Base-by-base conservation (phyloP, 1,140 invertebrate species). In the Calephelis nemesis region DNA sequence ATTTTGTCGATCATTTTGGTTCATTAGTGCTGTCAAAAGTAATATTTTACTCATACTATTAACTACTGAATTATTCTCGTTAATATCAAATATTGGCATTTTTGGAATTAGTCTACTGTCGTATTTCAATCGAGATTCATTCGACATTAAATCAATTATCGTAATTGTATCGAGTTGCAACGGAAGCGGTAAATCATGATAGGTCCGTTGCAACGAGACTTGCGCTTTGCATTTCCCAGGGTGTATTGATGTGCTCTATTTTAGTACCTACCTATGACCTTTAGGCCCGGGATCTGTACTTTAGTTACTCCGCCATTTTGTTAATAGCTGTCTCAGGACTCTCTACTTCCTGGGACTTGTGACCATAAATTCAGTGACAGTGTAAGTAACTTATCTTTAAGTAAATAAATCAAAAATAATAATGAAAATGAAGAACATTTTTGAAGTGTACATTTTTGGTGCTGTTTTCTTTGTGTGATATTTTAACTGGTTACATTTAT, bases 211-310 rank as follows among this genome's bases (percentile, higher is more conserved):
- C 47, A 64, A 42, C 68, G 65, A 62, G 66, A 69, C 74, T 65
- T 73, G 74, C 74, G 71, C 71, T 10, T 47, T 75, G 74, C 64
- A 75, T 62, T 65, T 60, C 52, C 10, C 40, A 12, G 63, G 68
- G 52, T 15, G 40, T 72, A 75, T 75, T 67, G 70, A 75, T 70
- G 65, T 68, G 62, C 52, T 58, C 40, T 40, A 40, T 64, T 64
- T 64, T 30, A 49, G 7, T 19, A 19, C 5, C n/a, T 19, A 19
- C 5, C n/a, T 64, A 64, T 64, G 15, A 49, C n/a, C 48, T 49
- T 49, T 49, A 12, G 48, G n/a, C 48, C 11, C 52, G 30, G 13
- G 52, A 65, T 42, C 47, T 58, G 64, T 47, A 64, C 5, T 50
- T 60, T 30, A 54, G 42, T 4, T 52, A 7, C 12, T 47, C 12